Percentiles rank a stretch among this genome's conserved stretches.
Conservation (phyloP, 2,113 vertebrate species). For the Polyodon spathula region DNA sequence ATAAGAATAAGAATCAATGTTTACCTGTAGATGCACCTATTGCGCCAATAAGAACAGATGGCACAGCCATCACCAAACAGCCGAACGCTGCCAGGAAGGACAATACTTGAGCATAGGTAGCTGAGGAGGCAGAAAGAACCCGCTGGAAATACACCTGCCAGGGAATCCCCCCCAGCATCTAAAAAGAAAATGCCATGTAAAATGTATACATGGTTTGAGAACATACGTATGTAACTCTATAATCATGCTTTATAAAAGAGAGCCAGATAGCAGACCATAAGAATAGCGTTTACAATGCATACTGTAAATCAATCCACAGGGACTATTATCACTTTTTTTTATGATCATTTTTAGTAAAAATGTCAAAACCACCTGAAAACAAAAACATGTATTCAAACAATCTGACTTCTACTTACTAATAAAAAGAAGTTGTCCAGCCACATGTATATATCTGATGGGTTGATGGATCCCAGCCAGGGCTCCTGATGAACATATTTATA, state of each 20-base stretch:
- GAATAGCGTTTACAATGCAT: neutral
- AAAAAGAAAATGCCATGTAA: slow-evolving; percentile 42
- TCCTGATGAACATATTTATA: slow-evolving; percentile 66
- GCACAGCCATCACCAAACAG: slow-evolving; percentile 88
- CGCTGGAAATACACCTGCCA: slow-evolving; percentile 98
- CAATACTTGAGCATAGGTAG: slow-evolving; percentile 90
- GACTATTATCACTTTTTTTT: no score
- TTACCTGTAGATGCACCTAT: slow-evolving; percentile 92
- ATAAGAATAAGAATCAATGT: slow-evolving; percentile 8
- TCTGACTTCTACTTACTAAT: slow-evolving; percentile 56
- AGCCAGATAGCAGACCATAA: neutral
- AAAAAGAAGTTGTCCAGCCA: slow-evolving; percentile 90
- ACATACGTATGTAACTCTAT: slow-evolving; percentile 1
- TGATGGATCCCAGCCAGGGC: slow-evolving; percentile 81
- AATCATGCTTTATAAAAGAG: neutral
- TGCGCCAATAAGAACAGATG: slow-evolving; percentile 84
- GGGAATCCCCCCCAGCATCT: slow-evolving; percentile 92
- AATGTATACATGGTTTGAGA: slow-evolving; percentile 27
- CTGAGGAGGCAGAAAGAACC: slow-evolving; percentile 93
- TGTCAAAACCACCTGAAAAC: neutral
- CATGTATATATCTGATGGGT: slow-evolving; percentile 63
- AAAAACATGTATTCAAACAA: neutral
- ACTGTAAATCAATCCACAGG: no score
- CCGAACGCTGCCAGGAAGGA: slow-evolving; percentile 91
- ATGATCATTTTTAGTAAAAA: neutral